A percentile compares a stretch with the other conserved stretches of the same genome.
Conservation (phyloP, 2,888 invertebrate species). For the Polyploca ridens region DNA sequence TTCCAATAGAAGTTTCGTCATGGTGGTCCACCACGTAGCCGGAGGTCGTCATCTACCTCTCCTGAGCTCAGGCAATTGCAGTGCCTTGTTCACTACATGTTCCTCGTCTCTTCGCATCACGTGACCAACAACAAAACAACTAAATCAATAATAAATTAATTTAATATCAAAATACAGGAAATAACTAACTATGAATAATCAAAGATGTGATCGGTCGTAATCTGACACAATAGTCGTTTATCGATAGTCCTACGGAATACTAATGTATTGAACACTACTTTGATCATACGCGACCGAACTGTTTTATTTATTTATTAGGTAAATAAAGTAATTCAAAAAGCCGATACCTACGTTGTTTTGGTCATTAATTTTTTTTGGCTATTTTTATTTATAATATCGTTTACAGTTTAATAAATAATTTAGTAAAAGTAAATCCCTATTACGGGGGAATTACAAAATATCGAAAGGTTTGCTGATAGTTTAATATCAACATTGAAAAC, state of each 20-base stretch:
- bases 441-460: too few species aligned
- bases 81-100: too few species aligned
- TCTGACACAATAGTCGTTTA: conserved; percentile 24
- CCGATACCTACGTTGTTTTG: background rate
- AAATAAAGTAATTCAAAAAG: background rate
- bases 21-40: too few species aligned
- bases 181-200: background rate
- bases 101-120: too few species aligned
- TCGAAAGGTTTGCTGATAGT: too few species aligned
- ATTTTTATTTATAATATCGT: background rate
- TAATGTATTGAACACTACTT: conserved; percentile 10
- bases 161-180: background rate
- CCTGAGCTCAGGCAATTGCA: too few species aligned
- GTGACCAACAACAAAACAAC: background rate
- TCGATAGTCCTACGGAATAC: conserved; percentile 22
- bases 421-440: too few species aligned
- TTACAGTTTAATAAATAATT: too few species aligned
- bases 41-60: too few species aligned
- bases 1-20: too few species aligned
- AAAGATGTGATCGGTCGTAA: conserved; percentile 19
- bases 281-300: conserved; percentile 2
- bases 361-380: background rate
- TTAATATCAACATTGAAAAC: too few species aligned
- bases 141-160: background rate
- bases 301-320: conserved; percentile 11